Evolutionary conservation across 2,797 vertebrate genomes (phyloP).

Genomic region (Clarias pachynema): DNA sequence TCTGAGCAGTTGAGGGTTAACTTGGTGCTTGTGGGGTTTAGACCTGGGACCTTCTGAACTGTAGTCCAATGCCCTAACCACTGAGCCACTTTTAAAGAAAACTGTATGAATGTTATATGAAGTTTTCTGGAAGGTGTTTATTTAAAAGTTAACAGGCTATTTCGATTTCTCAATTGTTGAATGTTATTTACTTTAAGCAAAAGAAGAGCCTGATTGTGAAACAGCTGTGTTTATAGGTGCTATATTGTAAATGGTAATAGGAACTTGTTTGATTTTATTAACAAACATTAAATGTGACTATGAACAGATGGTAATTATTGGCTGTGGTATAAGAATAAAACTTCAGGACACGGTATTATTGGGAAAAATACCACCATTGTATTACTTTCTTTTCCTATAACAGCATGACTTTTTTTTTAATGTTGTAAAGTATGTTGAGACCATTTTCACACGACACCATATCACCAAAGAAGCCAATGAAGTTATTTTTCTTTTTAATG

Average conservation of each 20-base stretch:
- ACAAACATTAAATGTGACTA: background rate
- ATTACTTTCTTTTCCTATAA: background rate
- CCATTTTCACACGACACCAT: background rate
- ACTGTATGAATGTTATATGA: background rate
- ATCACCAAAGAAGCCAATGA: constrained; percentile 11
- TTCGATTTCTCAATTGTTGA: background rate
- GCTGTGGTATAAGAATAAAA: background rate
- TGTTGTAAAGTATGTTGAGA: background rate
- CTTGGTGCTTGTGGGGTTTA: too few relatives aligned
- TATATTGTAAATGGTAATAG: background rate
- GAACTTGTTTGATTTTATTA: background rate
- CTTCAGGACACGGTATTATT: background rate
- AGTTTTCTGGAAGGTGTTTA: background rate
- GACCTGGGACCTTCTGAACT: too few relatives aligned
- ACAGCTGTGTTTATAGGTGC: too few relatives aligned
- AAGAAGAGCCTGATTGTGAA: background rate
- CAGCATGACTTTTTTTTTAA: background rate
- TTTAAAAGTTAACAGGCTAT: background rate
- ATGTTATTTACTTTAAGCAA: background rate
- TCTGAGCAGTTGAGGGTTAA: too few relatives aligned
- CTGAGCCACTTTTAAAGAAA: background rate
- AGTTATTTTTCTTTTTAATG: constrained; percentile 79
- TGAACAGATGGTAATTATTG: background rate
- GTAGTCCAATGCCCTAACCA: too few relatives aligned
- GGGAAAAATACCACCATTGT: too few relatives aligned